Conservation (phyloP, 2,888 invertebrate species). For the Ligdia adustata region DNA sequence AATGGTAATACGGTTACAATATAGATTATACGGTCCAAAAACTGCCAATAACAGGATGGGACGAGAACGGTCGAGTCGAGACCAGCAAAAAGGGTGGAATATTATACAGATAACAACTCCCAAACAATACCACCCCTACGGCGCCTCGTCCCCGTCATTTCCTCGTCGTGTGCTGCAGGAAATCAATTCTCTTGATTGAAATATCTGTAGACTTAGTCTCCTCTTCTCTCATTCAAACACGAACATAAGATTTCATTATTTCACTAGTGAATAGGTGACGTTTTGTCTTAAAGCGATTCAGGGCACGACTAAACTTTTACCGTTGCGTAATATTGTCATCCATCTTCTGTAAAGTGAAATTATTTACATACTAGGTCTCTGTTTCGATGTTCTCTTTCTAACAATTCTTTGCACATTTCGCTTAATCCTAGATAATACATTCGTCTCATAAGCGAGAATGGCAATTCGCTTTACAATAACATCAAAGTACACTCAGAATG, state of each 20-base stretch:
- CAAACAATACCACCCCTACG: slow-evolving; percentile 26
- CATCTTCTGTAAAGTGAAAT: too few relatives aligned
- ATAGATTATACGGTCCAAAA: slow-evolving; percentile 17
- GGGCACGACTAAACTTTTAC: too few relatives aligned
- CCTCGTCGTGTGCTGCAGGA: slow-evolving; percentile 21
- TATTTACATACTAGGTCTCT: too few relatives aligned
- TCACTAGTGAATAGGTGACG: background rate
- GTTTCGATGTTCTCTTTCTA: background rate
- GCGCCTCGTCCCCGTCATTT: slow-evolving; percentile 28
- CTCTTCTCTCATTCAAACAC: slow-evolving; percentile 8
- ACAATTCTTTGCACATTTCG: background rate
- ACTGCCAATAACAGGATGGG: slow-evolving; percentile 23
- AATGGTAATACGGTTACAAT: slow-evolving; percentile 1
- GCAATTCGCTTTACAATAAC: slow-evolving; percentile 11
- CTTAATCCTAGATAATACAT: background rate
- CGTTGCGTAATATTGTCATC: too few relatives aligned
- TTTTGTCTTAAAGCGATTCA: background rate
- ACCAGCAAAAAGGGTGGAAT: slow-evolving; percentile 18
- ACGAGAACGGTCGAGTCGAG: slow-evolving; percentile 4
- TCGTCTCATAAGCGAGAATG: slow-evolving; percentile 2
- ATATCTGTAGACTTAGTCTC: slow-evolving; percentile 14
- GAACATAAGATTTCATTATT: background rate
- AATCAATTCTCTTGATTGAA: slow-evolving; percentile 26
- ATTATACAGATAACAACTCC: slow-evolving; percentile 25
- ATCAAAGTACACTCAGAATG: slow-evolving; percentile 13